Conservation (phyloP, 2,888 invertebrate species). For the Quadroppia sp. region DNA sequence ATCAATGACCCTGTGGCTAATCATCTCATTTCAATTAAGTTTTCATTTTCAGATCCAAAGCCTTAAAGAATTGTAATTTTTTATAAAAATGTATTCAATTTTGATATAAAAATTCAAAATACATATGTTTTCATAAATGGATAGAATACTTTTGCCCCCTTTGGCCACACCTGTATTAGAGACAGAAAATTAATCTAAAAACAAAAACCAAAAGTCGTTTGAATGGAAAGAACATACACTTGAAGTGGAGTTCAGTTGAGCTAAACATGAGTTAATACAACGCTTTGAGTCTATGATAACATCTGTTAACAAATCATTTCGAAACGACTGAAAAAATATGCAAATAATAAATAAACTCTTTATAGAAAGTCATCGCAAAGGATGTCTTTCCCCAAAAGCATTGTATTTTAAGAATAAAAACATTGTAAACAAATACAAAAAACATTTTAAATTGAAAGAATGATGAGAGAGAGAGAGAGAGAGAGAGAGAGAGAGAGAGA, state of each 20-base stretch:
- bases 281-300: conserved; percentile 20
- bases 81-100: no score
- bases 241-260: background rate
- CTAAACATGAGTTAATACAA: conserved; percentile 23
- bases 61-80: no score
- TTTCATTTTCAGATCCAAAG: no score
- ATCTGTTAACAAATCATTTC: conserved; percentile 30
- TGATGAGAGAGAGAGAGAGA: no score
- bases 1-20: background rate
- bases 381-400: background rate
- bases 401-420: background rate
- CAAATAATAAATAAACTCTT: conserved; percentile 29
- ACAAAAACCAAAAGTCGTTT: background rate
- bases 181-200: background rate
- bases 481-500: no score
- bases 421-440: background rate
- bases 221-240: background rate
- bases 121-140: no score
- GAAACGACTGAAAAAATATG: conserved; percentile 23
- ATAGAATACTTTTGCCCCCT: no score
- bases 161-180: background rate
- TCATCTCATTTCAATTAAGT: no score
- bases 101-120: no score
- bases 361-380: conserved; percentile 4
- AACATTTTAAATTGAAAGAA: background rate